phyloP scores from a whole-genome alignment of 2,888 invertebrate genomes.

The Caenorhabditis wallacei region DNA sequence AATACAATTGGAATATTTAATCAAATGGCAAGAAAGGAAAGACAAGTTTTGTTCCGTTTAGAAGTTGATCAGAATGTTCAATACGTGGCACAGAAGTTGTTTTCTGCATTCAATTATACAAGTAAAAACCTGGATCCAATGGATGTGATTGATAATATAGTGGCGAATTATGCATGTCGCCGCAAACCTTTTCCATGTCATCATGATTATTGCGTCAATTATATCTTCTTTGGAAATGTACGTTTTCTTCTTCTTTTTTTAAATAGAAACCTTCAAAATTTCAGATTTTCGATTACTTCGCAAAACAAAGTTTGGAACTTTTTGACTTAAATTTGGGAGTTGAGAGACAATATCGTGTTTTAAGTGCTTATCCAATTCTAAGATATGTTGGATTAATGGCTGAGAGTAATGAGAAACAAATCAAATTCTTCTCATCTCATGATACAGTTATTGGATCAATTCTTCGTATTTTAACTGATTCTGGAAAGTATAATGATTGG shows the following conservation, averaged over 20 bases:
- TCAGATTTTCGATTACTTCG: slow-evolving; percentile 42
- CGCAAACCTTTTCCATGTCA: slow-evolving; percentile 29
- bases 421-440: slow-evolving; percentile 42
- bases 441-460: slow-evolving; percentile 41
- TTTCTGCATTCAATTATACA: neutral
- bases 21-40: slow-evolving; percentile 18
- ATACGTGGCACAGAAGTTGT: slow-evolving; percentile 1
- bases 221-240: slow-evolving; percentile 33
- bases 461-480: slow-evolving; percentile 34
- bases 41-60: slow-evolving; percentile 39
- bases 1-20: slow-evolving; percentile 7
- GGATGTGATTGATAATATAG: slow-evolving; percentile 26
- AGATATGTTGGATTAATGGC: slow-evolving; percentile 27
- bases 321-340: slow-evolving; percentile 44
- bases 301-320: slow-evolving; percentile 6
- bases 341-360: slow-evolving; percentile 48
- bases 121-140: slow-evolving; percentile 9
- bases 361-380: slow-evolving; percentile 34
- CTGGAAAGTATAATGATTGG: slow-evolving; percentile 29
- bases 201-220: slow-evolving; percentile 12
- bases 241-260: neutral
- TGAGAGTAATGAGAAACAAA: slow-evolving; percentile 16
- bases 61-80: slow-evolving; percentile 8
- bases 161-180: slow-evolving; percentile 24
- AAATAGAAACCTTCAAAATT: neutral